These are phyloP conservation scores for Amiota mariae DNA, from an alignment of 2,888 invertebrate genomes.

Conservation along the genomic window DNA sequence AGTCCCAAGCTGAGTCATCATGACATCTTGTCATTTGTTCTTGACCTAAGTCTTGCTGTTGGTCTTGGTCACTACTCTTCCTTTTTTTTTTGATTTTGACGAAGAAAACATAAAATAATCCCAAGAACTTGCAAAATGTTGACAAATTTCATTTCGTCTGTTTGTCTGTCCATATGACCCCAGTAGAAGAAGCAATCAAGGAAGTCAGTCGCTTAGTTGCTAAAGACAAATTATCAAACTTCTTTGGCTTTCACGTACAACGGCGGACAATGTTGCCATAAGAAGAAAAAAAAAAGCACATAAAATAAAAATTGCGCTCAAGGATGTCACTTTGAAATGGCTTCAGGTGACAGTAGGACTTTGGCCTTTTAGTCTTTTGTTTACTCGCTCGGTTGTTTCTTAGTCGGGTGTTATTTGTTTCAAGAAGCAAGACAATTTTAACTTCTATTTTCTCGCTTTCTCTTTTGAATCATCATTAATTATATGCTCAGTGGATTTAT, in stretches of 20 bases:
- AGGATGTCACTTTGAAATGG: slow-evolving; percentile 1
- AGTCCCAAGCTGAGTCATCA: slow-evolving; percentile 8
- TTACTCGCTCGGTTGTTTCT: not conserved
- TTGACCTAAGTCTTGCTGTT: not conserved
- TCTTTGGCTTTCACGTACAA: too few relatives aligned
- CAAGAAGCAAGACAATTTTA: not conserved
- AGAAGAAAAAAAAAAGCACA: too few relatives aligned
- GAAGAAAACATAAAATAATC: slow-evolving; percentile 44
- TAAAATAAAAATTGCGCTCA: not conserved
- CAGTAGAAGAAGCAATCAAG: not conserved
- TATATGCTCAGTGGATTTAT: slow-evolving; percentile 23
- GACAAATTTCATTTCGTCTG: slow-evolving; percentile 55
- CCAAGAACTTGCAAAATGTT: slow-evolving; percentile 62
- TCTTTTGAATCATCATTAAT: slow-evolving; percentile 14
- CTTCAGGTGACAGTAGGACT: not conserved
- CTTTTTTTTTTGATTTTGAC: too few relatives aligned
- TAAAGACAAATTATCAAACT: slow-evolving; percentile 25
- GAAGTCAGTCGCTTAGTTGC: not conserved
- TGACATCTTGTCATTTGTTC: slow-evolving; percentile 28
- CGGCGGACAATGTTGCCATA: slow-evolving; percentile 4
- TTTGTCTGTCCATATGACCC: not conserved
- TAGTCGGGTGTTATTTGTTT: not conserved
- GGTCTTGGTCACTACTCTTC: too few relatives aligned
- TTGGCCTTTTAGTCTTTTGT: not conserved
- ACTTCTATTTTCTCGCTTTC: slow-evolving; percentile 7